Percentiles rank a stretch among this genome's conserved stretches.
Conservation (phyloP, 2,797 vertebrate species). For the Odontamblyopus rebecca region DNA sequence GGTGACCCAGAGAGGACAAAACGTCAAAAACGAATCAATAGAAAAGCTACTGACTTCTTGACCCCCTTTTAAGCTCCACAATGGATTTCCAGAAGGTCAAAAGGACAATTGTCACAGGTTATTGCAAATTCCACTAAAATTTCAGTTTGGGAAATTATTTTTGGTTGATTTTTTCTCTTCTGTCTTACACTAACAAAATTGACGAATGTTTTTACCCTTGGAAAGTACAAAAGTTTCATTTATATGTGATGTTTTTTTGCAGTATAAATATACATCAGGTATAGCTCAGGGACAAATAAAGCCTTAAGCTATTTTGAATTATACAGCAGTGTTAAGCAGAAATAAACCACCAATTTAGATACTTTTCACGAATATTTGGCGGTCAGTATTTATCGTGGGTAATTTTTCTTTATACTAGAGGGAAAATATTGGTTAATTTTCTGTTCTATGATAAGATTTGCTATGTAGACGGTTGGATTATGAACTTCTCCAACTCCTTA, state of each 20-base stretch:
- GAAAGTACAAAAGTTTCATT: too few species aligned
- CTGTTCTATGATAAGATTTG: too few species aligned
- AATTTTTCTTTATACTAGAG: too few species aligned
- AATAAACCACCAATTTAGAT: too few species aligned
- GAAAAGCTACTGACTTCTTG: not conserved
- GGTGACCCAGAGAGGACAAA: constrained; percentile 1
- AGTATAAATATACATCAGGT: not conserved
- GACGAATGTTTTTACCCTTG: too few species aligned
- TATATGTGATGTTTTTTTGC: too few species aligned
- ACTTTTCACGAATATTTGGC: too few species aligned
- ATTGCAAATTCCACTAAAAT: not conserved
- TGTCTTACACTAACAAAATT: not conserved
- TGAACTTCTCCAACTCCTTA: too few species aligned
- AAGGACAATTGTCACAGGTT: not conserved
- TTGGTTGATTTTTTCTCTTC: not conserved
- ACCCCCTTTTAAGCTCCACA: constrained; percentile 5
- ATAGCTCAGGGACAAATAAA: not conserved
- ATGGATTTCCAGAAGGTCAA: constrained; percentile 8
- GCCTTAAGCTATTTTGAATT: not conserved
- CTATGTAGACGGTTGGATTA: too few species aligned
- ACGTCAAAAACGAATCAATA: constrained; percentile 6
- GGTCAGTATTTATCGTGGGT: too few species aligned
- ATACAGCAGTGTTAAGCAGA: not conserved
- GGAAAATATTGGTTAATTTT: too few species aligned
- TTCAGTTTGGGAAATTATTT: not conserved